Base-by-base conservation (phyloP, 2,888 invertebrate species). In the Caenorhabditis japonica region DNA sequence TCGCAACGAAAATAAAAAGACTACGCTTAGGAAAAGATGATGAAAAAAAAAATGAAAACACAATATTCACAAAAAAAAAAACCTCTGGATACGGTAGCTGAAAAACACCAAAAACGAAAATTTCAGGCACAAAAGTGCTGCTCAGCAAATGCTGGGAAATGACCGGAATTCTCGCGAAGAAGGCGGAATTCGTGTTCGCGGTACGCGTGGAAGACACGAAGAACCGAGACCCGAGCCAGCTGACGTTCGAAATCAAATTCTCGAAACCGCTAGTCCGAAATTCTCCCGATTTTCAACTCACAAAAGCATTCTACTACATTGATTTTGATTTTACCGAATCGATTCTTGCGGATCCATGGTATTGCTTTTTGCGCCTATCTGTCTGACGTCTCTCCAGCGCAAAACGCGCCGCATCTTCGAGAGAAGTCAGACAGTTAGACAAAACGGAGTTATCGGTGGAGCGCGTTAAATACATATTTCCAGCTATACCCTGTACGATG, bases 61-160 rank as follows among this genome's bases (percentile, higher is more conserved):
- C 30, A 7, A 7, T 10, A 10, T 30, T 30, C 10, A n/a, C n/a
- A n/a, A n/a, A n/a, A n/a, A n/a, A n/a, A n/a, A n/a, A n/a, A n/a
- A n/a, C n/a, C n/a, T n/a, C n/a, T n/a, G n/a, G n/a, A n/a, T n/a
- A n/a, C n/a, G n/a, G n/a, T n/a, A 51, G 25, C 12, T 36, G 17
- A 19, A 7, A 23, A 25, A 17, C 15, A 13, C 34, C n/a, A n/a
- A 44, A 5, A 19, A 27, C 15, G 1, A 52, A 21, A n/a, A 17
- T 27, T 53, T 1, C 34, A 64, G 64, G 33, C 8, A 39, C 44
- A 15, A 15, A 17, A n/a, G 39, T 64, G 0, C 43, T 68, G 1
- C 17, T 70, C 0, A 41, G 46, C 0, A 61, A 70, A 23, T 56
- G 61, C 36, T 70, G 56, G 56, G 47, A 55, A 44, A 10, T 33